Percentiles rank a stretch among this genome's conserved stretches.
Conservation (phyloP, 2,797 vertebrate genomes). For the Sebastes paucispinis region DNA sequence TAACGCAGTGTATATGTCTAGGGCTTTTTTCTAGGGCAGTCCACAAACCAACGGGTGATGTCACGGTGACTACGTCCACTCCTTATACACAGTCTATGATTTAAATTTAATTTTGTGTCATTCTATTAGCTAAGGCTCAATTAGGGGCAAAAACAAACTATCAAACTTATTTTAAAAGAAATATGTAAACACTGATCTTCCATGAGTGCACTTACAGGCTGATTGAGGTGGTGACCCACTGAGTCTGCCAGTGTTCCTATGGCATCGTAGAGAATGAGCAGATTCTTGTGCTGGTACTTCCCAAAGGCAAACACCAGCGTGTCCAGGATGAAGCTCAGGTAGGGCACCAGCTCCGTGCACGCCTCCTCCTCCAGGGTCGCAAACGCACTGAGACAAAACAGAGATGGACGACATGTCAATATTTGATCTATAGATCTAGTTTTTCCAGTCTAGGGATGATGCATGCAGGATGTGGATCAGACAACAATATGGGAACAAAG, state of each 20-base stretch:
- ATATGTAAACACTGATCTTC: not conserved
- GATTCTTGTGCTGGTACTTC: constrained; percentile 97
- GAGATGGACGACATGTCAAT: not conserved
- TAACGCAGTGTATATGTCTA: too few relatives aligned
- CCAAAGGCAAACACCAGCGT: constrained; percentile 95
- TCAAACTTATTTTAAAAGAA: not conserved
- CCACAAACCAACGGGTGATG: too few relatives aligned
- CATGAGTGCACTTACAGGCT: constrained; percentile 81
- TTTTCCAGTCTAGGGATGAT: not conserved
- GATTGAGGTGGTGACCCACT: constrained; percentile 95
- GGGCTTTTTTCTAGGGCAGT: too few relatives aligned
- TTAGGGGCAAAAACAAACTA: not conserved
- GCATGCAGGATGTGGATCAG: constrained; percentile 55
- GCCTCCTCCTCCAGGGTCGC: constrained; percentile 96
- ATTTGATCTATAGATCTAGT: not conserved
- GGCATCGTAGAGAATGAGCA: constrained; percentile 95
- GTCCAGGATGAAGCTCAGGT: constrained; percentile 95
- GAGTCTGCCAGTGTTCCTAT: constrained; percentile 95
- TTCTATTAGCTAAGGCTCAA: not conserved
- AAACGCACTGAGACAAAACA: constrained; percentile 84
- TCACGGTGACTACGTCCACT: too few relatives aligned
- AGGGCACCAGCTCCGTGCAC: constrained; percentile 94
- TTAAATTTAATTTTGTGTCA: not conserved
- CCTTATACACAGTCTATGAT: too few relatives aligned
- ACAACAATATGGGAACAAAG: constrained; percentile 69